Evolutionary conservation across 1,140 invertebrate species (phyloP), one percentile per base, ranked within the genome.

Genomic region (Drosophila fuyamai): DNA sequence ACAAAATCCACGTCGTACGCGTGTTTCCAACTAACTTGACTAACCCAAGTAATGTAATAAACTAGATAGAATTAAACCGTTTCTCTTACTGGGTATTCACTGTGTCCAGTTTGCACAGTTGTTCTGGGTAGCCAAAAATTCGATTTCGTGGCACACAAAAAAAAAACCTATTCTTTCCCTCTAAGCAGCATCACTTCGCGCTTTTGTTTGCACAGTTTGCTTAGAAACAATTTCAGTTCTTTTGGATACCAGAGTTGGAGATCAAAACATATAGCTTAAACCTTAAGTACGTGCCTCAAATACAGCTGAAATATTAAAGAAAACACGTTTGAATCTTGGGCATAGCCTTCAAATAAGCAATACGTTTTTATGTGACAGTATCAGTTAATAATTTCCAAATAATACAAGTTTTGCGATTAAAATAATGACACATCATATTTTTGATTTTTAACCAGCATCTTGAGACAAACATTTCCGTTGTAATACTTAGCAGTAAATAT

Each of bases 61-160:
- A 71, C 36, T 71, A 71, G 67, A 40, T 70, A 71, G 63, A 71
- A 70, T 41, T 68, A 47, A 67, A 9, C 14, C n/a, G 18, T 47
- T 5, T 63, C 16, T 67, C 41, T 27, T 48, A 41, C 12, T 48
- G 63, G 53, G 32, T 29, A n/a, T 44, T 16, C 46, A 63, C 65
- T 67, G 70, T 71, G 14, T 4, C 12, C 10, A 16, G 41, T 85
- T 81, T 81, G 81, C 77, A 68, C 78, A 84, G 82, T 84, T 84
- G 73, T 76, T 78, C 51, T 62, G 13, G 5, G 6, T 8, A 36
- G 27, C 12, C 65, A 9, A 48, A 70, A 56, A 50, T 71, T 48
- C 23, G 67, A 70, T 57, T 56, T 41, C 44, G 67, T 71, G 67
- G 67, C 67, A 71, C 67, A 71, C 10, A 44, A 53, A 29, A 1